phyloP scores from a whole-genome alignment of 1,140 invertebrate genomes.

The Paralvinella palmiformis region DNA sequence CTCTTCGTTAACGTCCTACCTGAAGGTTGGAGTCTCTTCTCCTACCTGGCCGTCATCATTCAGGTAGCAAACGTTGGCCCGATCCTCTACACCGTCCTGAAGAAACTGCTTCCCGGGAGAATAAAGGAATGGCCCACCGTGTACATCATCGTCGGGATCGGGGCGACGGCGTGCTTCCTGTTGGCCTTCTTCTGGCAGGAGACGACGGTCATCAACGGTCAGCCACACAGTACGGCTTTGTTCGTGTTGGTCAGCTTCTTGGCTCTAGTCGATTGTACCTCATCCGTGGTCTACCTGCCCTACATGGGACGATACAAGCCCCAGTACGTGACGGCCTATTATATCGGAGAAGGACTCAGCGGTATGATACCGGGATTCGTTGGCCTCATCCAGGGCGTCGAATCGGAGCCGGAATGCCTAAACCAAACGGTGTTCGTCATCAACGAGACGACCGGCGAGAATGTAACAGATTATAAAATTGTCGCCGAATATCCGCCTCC shows the following conservation, averaged over 20 bases:
- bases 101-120: constrained; percentile 50
- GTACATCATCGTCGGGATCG: constrained; percentile 62
- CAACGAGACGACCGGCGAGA: too few species aligned
- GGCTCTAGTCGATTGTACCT: constrained; percentile 83
- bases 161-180: constrained; percentile 60
- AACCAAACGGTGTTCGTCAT: constrained; percentile 44
- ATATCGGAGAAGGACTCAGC: constrained; percentile 73
- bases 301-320: constrained; percentile 75
- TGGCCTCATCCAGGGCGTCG: constrained; percentile 71
- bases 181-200: constrained; percentile 70
- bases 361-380: constrained; percentile 80
- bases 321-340: constrained; percentile 64
- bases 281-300: constrained; percentile 83
- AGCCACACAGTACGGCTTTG: constrained; percentile 63
- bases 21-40: constrained; percentile 81
- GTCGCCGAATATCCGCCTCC: neutral
- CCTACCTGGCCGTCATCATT: constrained; percentile 73
- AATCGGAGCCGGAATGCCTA: constrained; percentile 55
- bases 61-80: constrained; percentile 82
- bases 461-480: too few species aligned
- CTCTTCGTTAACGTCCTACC: constrained; percentile 71
- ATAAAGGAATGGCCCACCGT: constrained; percentile 60
- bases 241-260: constrained; percentile 72
- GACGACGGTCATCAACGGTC: constrained; percentile 56
- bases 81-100: constrained; percentile 58